Evolutionary conservation across 2,113 vertebrate genomes (phyloP).

Genomic region (Leptocoma aspasia): DNA sequence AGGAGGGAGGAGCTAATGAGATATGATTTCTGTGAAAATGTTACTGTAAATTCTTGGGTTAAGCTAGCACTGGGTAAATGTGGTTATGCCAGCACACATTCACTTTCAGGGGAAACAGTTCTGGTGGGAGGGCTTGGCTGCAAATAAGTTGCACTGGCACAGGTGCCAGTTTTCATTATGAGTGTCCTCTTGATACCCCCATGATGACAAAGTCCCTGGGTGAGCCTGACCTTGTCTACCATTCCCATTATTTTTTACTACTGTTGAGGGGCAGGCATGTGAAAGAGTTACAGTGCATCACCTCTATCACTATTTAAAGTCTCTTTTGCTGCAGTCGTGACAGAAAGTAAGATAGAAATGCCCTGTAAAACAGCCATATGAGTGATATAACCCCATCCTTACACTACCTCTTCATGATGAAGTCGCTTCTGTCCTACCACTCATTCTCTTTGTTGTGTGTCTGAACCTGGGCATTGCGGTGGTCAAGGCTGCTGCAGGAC

Average conservation of each 20-base stretch:
- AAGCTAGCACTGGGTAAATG: neutral
- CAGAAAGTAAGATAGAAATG: neutral
- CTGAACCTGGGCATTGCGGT: neutral
- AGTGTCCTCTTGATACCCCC: neutral
- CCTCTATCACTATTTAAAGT: neutral
- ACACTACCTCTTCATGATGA: neutral
- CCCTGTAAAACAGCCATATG: neutral
- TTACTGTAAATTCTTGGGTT: neutral
- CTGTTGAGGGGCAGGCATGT: neutral
- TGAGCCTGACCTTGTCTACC: neutral
- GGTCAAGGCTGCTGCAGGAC: neutral
- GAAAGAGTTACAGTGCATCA: neutral
- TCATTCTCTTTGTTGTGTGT: neutral
- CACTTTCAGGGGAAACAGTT: neutral
- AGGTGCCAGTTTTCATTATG: neutral
- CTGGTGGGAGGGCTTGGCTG: neutral
- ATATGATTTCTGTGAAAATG: neutral
- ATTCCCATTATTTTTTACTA: neutral
- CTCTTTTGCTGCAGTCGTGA: neutral
- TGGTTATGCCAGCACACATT: neutral
- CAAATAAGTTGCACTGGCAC: neutral
- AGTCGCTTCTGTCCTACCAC: neutral
- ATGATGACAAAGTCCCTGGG: neutral
- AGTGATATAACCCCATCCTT: neutral
- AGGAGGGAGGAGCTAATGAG: neutral